A percentile compares a stretch with the other conserved stretches of the same genome.
Conservation (phyloP, 2,113 vertebrate genomes). For the Dasyprocta punctata region DNA sequence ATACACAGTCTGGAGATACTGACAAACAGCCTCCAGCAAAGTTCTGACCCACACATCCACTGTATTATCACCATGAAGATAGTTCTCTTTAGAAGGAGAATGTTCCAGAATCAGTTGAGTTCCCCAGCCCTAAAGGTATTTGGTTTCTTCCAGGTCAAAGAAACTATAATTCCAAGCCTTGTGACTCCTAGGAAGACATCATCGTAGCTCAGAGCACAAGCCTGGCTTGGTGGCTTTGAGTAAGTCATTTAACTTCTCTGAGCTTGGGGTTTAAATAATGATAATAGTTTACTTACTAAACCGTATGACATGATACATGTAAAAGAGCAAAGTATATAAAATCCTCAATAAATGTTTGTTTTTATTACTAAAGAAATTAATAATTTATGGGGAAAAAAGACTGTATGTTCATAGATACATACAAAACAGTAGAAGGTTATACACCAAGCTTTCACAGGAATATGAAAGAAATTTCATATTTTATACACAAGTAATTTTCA, state of each 20-base stretch:
- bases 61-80: background rate
- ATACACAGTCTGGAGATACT: background rate
- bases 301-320: background rate
- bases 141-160: slow-evolving; percentile 52
- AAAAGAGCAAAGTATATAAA: background rate
- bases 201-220: background rate
- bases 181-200: slow-evolving; percentile 15
- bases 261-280: background rate
- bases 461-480: slow-evolving; percentile 18
- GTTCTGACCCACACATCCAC: background rate
- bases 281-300: background rate
- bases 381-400: background rate
- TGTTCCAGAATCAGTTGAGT: background rate
- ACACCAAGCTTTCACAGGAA: background rate
- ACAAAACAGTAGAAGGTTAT: background rate
- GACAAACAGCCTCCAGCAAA: background rate
- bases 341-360: background rate
- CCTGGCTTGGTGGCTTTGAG: background rate
- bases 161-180: slow-evolving; percentile 9
- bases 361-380: background rate
- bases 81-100: slow-evolving; percentile 2
- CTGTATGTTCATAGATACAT: background rate
- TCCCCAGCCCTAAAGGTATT: background rate
- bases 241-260: slow-evolving; percentile 27
- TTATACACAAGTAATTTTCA: background rate